Percentiles rank a stretch among this genome's conserved stretches.
Evolutionary conservation across 2,113 vertebrate genomes (phyloP).

Genomic region (Larimichthys polyactis): DNA sequence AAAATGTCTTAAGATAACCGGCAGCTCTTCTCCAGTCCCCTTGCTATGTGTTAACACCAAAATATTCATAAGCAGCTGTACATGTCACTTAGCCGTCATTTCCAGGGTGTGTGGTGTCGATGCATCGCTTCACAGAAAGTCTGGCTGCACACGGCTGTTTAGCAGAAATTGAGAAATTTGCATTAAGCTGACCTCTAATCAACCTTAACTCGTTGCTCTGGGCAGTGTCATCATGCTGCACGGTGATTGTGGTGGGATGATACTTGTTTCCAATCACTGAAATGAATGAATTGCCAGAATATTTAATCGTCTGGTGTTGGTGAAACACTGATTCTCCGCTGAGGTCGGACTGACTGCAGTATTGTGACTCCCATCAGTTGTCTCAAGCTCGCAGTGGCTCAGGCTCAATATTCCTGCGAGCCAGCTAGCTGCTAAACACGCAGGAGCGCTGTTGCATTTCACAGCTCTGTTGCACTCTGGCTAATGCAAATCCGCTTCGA

Average conservation of each 20-base stretch:
- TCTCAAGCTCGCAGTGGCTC: background rate
- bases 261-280: background rate
- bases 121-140: background rate
- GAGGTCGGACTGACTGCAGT: background rate
- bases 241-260: background rate
- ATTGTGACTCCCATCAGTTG: background rate
- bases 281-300: background rate
- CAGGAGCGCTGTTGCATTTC: slow-evolving; percentile 8
- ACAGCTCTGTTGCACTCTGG: background rate
- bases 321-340: background rate
- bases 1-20: background rate
- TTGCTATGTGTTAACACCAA: background rate
- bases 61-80: background rate
- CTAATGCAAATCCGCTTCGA: slow-evolving; percentile 11
- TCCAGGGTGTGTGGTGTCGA: background rate
- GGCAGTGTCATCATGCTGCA: background rate
- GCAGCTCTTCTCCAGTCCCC: background rate
- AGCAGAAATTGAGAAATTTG: background rate
- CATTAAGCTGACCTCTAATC: background rate
- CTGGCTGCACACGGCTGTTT: background rate
- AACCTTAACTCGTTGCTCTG: background rate
- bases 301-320: background rate
- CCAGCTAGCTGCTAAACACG: background rate
- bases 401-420: background rate
- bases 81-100: background rate